phyloP scores from a whole-genome alignment of 2,888 invertebrate genomes.

The Cephus runcator region DNA sequence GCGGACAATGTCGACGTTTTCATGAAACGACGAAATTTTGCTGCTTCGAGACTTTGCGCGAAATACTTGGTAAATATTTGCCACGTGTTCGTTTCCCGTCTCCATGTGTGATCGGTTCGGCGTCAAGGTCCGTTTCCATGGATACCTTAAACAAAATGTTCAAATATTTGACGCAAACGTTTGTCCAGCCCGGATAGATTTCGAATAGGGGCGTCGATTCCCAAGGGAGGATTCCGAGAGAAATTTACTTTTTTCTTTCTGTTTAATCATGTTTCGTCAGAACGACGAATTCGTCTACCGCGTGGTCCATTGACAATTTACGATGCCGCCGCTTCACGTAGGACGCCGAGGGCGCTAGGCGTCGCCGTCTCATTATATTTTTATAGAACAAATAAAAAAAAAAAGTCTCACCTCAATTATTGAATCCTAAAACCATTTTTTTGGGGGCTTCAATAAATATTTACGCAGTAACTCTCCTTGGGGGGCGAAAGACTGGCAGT shows the following conservation, averaged over 20 bases:
- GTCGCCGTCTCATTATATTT: background rate
- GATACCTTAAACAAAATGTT: conserved; percentile 45
- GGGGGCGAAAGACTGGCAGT: background rate
- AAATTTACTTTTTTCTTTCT: background rate
- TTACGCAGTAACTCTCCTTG: background rate
- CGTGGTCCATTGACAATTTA: too few relatives aligned
- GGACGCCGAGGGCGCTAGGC: background rate
- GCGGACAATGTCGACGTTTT: background rate
- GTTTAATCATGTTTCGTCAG: background rate
- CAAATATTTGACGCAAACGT: conserved; percentile 39
- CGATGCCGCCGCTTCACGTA: background rate
- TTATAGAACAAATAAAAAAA: background rate
- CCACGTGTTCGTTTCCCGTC: conserved; percentile 42
- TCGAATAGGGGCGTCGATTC: background rate
- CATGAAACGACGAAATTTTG: background rate
- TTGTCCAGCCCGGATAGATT: conserved; percentile 23
- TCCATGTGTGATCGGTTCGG: background rate
- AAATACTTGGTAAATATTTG: conserved; percentile 53
- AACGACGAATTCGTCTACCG: background rate
- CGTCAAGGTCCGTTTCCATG: conserved; percentile 43
- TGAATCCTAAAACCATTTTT: background rate
- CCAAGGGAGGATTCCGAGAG: background rate
- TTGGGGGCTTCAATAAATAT: background rate
- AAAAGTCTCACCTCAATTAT: background rate
- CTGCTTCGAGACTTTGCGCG: conserved; percentile 31